Conservation (phyloP, 1,140 invertebrate genomes). For the Saccostrea cuccullata region DNA sequence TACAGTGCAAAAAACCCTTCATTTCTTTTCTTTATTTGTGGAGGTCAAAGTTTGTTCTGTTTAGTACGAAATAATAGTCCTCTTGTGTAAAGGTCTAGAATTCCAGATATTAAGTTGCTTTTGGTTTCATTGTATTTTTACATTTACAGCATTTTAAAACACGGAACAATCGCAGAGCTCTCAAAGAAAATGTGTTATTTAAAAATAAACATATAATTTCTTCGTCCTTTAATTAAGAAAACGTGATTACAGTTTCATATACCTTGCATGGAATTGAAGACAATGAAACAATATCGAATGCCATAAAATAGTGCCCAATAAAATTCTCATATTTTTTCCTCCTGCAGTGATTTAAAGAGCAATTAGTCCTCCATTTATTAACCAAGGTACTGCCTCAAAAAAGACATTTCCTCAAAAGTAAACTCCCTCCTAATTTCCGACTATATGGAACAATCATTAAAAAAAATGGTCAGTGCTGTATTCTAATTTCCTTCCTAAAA, state of each 20-base stretch:
- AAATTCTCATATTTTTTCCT: slow-evolving; percentile 2
- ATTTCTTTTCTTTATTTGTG: background rate
- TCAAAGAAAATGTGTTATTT: slow-evolving; percentile 13
- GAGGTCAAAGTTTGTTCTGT: background rate
- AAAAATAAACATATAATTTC: background rate
- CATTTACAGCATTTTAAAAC: slow-evolving; percentile 14
- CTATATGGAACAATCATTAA: background rate
- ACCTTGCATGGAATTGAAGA: background rate
- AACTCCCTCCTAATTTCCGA: slow-evolving; percentile 12
- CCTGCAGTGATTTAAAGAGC: background rate
- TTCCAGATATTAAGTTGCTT: slow-evolving; percentile 9
- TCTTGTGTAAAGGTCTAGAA: background rate
- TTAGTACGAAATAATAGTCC: slow-evolving; percentile 17
- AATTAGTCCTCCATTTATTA: slow-evolving; percentile 15
- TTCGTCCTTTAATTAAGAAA: background rate
- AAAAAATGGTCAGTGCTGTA: too few relatives aligned
- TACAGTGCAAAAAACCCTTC: background rate
- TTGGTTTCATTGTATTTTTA: background rate
- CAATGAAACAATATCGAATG: slow-evolving; percentile 1
- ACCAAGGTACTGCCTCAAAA: background rate
- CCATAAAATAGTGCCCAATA: slow-evolving; percentile 2
- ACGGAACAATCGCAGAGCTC: background rate
- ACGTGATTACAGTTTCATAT: background rate
- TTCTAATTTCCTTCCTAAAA: too few relatives aligned
- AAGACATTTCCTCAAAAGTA: background rate